Evolutionary conservation across 1,140 invertebrate genomes (phyloP).

Genomic region (Glomeris maerens): DNA sequence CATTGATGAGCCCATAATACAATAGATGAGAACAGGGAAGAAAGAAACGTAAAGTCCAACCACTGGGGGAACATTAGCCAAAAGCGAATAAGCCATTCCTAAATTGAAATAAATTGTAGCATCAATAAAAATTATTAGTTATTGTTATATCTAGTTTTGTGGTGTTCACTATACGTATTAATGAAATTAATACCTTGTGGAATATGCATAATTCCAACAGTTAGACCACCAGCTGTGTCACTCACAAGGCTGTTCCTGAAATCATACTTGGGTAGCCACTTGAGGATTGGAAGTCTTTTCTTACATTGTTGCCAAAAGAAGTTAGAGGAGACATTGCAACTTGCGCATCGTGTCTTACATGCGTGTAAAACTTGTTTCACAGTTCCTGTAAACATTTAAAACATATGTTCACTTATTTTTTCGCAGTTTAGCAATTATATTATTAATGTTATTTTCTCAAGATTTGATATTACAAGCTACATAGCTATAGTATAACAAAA

Average conservation of each 20-base stretch:
- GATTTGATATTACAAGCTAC: too few relatives aligned
- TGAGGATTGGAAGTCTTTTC: slow-evolving; percentile 22
- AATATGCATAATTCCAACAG: slow-evolving; percentile 85
- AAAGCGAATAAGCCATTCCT: slow-evolving; percentile 83
- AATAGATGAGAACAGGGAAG: slow-evolving; percentile 79
- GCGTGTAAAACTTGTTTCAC: too few relatives aligned
- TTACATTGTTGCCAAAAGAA: background rate
- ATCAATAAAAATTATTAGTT: background rate
- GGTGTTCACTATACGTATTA: background rate
- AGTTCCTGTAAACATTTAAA: too few relatives aligned
- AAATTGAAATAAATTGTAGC: slow-evolving; percentile 13
- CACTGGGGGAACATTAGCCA: slow-evolving; percentile 73
- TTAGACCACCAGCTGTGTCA: slow-evolving; percentile 46
- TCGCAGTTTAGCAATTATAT: too few relatives aligned
- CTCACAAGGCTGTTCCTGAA: slow-evolving; percentile 18
- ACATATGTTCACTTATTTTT: too few relatives aligned
- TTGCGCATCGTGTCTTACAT: too few relatives aligned
- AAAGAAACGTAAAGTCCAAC: slow-evolving; percentile 89
- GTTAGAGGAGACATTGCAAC: background rate
- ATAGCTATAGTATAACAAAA: too few relatives aligned
- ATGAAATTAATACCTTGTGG: slow-evolving; percentile 57
- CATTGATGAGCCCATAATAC: slow-evolving; percentile 75
- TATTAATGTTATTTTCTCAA: too few relatives aligned
- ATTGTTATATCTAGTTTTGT: background rate
- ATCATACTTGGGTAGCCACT: slow-evolving; percentile 27